A percentile compares a stretch with the other conserved stretches of the same genome.
Evolutionary conservation across 1,140 invertebrate species (phyloP).

Genomic region (Reticulitermes speratus): DNA sequence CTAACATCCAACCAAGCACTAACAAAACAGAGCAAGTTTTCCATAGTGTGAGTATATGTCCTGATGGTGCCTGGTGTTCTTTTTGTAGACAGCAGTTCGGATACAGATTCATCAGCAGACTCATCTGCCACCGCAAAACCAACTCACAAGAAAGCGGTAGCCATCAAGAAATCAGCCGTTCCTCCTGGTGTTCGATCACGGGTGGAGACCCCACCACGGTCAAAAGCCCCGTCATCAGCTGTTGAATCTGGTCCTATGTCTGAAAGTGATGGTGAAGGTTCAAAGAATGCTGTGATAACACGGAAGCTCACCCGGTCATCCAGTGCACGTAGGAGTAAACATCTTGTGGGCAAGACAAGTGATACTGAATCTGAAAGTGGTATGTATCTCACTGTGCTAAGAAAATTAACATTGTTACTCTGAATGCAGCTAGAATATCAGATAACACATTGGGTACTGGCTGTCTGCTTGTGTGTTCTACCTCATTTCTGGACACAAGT

Average conservation of each 20-base stretch:
- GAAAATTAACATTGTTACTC: background rate
- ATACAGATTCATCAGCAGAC: conserved; percentile 48
- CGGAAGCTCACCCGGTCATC: conserved; percentile 56
- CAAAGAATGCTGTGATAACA: conserved; percentile 43
- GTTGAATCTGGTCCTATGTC: conserved; percentile 14
- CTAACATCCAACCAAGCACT: too few species aligned
- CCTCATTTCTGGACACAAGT: too few species aligned
- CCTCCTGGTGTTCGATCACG: background rate
- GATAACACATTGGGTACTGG: background rate
- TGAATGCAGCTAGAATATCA: background rate
- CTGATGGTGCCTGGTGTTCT: background rate
- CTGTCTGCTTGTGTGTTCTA: background rate
- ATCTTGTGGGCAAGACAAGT: conserved; percentile 51
- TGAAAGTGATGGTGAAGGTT: conserved; percentile 32
- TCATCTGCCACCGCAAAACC: conserved; percentile 39
- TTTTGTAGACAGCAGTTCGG: conserved; percentile 47
- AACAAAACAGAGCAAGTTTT: too few species aligned
- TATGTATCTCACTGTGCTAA: conserved; percentile 38
- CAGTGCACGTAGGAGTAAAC: conserved; percentile 56
- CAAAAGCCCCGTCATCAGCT: background rate
- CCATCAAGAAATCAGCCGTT: conserved; percentile 30
- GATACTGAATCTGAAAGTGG: conserved; percentile 56
- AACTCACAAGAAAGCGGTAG: conserved; percentile 5
- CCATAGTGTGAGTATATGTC: too few species aligned
- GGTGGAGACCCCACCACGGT: conserved; percentile 1